These are phyloP conservation scores for Microctonus brassicae DNA, from an alignment of 2,888 invertebrate genomes.

Conservation along the genomic window DNA sequence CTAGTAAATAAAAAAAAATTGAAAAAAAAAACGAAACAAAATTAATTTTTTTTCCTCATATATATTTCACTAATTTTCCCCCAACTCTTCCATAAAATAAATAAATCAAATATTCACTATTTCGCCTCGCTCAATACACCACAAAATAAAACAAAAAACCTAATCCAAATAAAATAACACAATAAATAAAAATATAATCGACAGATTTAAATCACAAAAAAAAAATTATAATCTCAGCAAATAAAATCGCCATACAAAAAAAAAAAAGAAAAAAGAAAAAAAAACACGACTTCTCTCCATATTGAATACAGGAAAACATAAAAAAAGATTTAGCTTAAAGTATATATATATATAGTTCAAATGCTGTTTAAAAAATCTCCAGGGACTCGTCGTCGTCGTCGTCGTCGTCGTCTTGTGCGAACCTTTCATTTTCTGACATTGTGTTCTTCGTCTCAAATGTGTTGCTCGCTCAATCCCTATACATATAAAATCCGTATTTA, in stretches of 20 bases:
- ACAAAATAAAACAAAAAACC: too few relatives aligned
- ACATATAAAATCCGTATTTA: background rate
- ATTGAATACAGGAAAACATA: background rate
- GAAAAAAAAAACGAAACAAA: too few relatives aligned
- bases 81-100: too few relatives aligned
- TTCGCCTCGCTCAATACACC: too few relatives aligned
- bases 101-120: too few relatives aligned
- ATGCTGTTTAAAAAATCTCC: slow-evolving; percentile 26
- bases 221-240: too few relatives aligned
- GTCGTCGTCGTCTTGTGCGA: background rate
- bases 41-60: too few relatives aligned
- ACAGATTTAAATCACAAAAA: too few relatives aligned
- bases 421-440: background rate
- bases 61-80: too few relatives aligned
- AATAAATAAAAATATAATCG: too few relatives aligned
- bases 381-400: slow-evolving; percentile 16
- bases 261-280: background rate
- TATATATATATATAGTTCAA: slow-evolving; percentile 3
- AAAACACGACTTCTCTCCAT: background rate
- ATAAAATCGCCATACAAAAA: background rate
- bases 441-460: background rate
- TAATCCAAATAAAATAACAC: too few relatives aligned
- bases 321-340: slow-evolving; percentile 21
- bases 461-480: background rate
- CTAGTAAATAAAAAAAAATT: too few relatives aligned